Conservation (phyloP, 1,140 invertebrate species). For the Panulirus ornatus region DNA sequence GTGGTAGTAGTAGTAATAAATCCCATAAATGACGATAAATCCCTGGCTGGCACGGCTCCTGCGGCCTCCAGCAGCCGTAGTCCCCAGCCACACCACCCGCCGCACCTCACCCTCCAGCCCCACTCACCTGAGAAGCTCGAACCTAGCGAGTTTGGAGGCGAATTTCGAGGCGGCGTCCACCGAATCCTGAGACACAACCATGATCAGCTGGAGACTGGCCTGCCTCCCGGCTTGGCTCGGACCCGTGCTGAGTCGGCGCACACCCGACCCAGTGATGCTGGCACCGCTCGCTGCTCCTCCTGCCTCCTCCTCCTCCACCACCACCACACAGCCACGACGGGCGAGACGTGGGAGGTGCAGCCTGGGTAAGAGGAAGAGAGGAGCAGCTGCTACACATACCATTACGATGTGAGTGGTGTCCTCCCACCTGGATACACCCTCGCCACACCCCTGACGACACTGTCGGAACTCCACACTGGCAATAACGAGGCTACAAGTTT, state of each 20-base stretch:
- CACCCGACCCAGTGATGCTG: neutral
- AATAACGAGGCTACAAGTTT: too few relatives aligned
- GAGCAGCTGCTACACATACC: too few relatives aligned
- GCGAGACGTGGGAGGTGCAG: too few relatives aligned
- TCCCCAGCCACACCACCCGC: neutral
- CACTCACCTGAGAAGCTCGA: slow-evolving; percentile 66
- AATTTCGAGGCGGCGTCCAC: slow-evolving; percentile 60
- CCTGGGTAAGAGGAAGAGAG: too few relatives aligned
- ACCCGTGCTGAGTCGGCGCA: neutral
- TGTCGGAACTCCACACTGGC: too few relatives aligned
- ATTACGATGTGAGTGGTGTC: too few relatives aligned
- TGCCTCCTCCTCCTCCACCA: neutral
- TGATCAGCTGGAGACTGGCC: slow-evolving; percentile 53
- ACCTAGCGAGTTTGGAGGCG: slow-evolving; percentile 65
- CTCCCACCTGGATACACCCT: too few relatives aligned
- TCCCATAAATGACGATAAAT: neutral
- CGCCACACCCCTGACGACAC: too few relatives aligned
- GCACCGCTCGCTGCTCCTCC: neutral
- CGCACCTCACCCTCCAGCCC: neutral
- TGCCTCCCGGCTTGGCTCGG: neutral
- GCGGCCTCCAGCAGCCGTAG: neutral
- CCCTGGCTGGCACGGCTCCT: neutral
- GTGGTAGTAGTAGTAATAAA: neutral
- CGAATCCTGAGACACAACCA: slow-evolving; percentile 57
- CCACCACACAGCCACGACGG: too few relatives aligned